Evolutionary conservation across 2,888 invertebrate species (phyloP).

Genomic region (Galerucella pusilla): DNA sequence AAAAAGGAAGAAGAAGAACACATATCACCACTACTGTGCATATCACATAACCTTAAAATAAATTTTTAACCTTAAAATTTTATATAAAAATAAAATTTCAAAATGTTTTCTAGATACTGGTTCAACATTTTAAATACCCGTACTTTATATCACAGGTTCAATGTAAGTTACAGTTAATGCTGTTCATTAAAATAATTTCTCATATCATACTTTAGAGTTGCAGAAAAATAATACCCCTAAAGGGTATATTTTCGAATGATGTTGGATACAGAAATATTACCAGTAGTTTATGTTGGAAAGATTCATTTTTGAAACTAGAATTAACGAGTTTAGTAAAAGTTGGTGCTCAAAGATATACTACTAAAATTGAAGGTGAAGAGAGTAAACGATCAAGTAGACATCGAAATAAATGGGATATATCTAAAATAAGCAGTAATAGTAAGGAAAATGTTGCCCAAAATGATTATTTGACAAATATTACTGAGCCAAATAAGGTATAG

Average conservation of each 20-base stretch:
- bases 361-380: background rate
- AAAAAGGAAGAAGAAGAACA: too few relatives aligned
- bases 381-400: background rate
- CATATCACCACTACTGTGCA: too few relatives aligned
- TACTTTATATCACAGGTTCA: background rate
- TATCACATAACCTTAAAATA: background rate
- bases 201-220: background rate
- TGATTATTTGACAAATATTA: background rate
- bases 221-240: background rate
- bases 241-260: background rate
- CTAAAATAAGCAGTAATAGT: background rate
- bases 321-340: background rate
- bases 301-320: background rate
- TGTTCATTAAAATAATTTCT: background rate
- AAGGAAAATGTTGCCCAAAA: background rate
- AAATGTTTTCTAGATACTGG: slow-evolving; percentile 2
- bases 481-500: background rate
- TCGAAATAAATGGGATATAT: background rate
- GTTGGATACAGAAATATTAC: background rate
- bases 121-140: background rate
- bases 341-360: background rate
- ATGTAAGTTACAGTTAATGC: background rate
- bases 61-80: background rate
- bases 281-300: background rate
- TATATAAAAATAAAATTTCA: background rate